Evolutionary conservation across 2,797 vertebrate genomes (phyloP).

Genomic region (Notolepis coatsorum): DNA sequence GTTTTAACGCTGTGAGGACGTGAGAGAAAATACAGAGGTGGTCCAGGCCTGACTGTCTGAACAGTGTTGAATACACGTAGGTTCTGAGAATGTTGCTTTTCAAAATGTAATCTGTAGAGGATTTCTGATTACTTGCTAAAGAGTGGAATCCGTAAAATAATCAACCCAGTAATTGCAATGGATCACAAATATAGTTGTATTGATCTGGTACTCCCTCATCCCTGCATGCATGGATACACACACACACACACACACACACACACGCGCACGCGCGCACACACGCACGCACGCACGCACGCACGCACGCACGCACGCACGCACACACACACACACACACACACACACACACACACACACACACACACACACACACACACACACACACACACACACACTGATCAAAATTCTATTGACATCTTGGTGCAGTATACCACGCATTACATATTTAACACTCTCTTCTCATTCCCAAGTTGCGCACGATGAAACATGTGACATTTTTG

Average conservation of each 20-base stretch:
- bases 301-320: constrained; percentile 6
- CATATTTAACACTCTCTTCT: not conserved
- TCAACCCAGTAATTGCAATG: no score
- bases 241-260: not conserved
- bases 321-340: no score
- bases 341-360: no score
- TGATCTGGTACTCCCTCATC: no score
- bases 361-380: constrained; percentile 9
- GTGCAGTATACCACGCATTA: no score
- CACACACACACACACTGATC: not conserved
- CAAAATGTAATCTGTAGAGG: no score
- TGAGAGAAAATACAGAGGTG: constrained; percentile 19
- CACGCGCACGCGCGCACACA: not conserved
- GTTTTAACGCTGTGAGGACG: constrained; percentile 47
- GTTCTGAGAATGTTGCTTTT: no score
- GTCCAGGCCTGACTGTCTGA: no score
- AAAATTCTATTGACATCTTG: not conserved
- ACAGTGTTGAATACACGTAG: no score
- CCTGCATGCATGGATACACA: not conserved
- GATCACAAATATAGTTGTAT: no score
- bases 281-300: not conserved
- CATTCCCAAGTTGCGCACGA: not conserved
- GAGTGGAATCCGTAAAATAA: no score
- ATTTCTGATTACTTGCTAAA: no score
- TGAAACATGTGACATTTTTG: constrained; percentile 11